Evolutionary conservation across 2,113 vertebrate genomes (phyloP).

Genomic region (Pelusios castaneus): DNA sequence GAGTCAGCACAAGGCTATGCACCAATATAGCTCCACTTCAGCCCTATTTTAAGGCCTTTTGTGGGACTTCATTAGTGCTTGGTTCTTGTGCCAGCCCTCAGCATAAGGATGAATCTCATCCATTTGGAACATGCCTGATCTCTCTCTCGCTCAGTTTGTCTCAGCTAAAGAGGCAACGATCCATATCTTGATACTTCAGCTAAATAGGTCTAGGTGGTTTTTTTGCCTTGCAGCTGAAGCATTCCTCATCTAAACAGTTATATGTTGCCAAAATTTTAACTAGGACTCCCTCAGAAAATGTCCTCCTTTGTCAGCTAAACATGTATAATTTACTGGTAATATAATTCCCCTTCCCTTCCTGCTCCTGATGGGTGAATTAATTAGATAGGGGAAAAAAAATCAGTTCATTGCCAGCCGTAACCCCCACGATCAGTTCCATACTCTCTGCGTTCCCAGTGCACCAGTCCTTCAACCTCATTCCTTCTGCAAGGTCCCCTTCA

Average conservation of each 20-base stretch:
- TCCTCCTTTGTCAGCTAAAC: conserved; percentile 28
- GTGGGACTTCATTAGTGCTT: not conserved
- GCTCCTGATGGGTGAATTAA: conserved; percentile 25
- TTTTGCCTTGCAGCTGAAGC: too few species aligned
- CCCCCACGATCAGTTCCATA: not conserved
- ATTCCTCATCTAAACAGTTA: conserved; percentile 50
- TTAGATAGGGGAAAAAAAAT: not conserved
- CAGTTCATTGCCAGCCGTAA: not conserved
- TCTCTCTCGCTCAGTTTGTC: not conserved
- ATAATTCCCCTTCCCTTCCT: not conserved
- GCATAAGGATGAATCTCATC: not conserved
- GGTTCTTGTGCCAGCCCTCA: not conserved
- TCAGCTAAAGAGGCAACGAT: conserved; percentile 2
- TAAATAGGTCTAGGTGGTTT: conserved; percentile 45
- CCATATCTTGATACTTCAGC: conserved; percentile 36
- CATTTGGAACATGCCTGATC: not conserved
- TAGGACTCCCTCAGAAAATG: not conserved
- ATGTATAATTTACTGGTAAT: not conserved
- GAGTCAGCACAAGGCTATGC: not conserved
- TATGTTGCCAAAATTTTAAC: conserved; percentile 50
- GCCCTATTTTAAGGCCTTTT: not conserved
- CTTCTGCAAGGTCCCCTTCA: not conserved
- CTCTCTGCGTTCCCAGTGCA: not conserved
- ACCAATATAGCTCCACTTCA: not conserved
- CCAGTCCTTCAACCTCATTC: not conserved